phyloP scores from a whole-genome alignment of 2,888 invertebrate genomes.

The Poecilus cupreus region DNA sequence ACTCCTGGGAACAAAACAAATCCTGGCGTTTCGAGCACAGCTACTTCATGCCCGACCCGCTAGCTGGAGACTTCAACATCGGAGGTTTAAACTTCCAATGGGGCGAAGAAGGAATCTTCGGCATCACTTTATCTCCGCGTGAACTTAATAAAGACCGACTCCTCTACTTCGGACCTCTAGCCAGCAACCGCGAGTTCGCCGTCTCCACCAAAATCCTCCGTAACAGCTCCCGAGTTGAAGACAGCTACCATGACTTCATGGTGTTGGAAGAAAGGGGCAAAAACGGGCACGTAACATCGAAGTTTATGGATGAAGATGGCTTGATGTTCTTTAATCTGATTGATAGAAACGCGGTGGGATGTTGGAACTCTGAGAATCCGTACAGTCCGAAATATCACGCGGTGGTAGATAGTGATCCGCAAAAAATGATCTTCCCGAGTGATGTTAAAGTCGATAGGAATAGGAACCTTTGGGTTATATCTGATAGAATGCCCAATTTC shows the following conservation, averaged over 20 bases:
- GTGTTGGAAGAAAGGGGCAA: conserved; percentile 80
- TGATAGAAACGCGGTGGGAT: conserved; percentile 88
- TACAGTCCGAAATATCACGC: conserved; percentile 81
- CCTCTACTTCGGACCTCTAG: conserved; percentile 86
- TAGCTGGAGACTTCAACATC: conserved; percentile 85
- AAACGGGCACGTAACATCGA: conserved; percentile 82
- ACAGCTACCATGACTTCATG: conserved; percentile 83
- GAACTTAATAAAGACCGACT: conserved; percentile 81
- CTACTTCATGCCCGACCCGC: conserved; percentile 88
- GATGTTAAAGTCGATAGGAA: conserved; percentile 86
- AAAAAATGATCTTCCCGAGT: conserved; percentile 84
- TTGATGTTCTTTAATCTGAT: conserved; percentile 86
- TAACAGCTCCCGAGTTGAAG: conserved; percentile 79
- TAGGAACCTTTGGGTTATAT: conserved; percentile 86
- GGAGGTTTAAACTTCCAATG: conserved; percentile 90
- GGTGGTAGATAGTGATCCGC: conserved; percentile 84
- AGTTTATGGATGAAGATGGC: conserved; percentile 84
- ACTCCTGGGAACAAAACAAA: conserved; percentile 84
- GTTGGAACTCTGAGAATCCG: conserved; percentile 84
- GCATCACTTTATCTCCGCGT: conserved; percentile 82
- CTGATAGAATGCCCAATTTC: conserved; percentile 89
- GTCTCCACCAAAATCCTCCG: conserved; percentile 85
- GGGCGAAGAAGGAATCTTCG: conserved; percentile 88
- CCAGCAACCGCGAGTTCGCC: conserved; percentile 86
- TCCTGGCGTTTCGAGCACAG: conserved; percentile 88